Conservation (phyloP, 2,797 vertebrate species). For the Arrhamphus sclerolepis region DNA sequence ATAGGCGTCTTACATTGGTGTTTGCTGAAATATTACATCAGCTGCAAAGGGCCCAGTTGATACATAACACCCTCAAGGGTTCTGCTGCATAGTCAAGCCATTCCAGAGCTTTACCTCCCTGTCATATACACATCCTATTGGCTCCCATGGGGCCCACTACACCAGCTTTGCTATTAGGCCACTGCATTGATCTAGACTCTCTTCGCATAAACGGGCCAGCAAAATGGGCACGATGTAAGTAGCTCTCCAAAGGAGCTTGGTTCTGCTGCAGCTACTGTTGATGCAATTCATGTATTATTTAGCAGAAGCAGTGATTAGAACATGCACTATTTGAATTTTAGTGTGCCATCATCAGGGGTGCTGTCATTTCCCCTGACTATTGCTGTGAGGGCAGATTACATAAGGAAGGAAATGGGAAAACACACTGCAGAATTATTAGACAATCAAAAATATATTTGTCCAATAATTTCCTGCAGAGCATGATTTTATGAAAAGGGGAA, state of each 20-base stretch:
- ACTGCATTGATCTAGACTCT: conserved; percentile 58
- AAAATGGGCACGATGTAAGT: conserved; percentile 53
- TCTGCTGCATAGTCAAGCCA: conserved; percentile 1
- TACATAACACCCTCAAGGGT: conserved; percentile 7
- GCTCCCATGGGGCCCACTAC: conserved; percentile 39
- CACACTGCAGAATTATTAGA: background rate
- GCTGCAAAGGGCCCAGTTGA: conserved; percentile 15
- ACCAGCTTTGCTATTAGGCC: conserved; percentile 55
- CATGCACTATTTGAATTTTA: conserved; percentile 53
- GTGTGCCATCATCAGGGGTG: conserved; percentile 35
- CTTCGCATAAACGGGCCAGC: conserved; percentile 47
- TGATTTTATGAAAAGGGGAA: background rate
- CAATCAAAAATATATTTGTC: conserved; percentile 18
- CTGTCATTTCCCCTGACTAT: conserved; percentile 39
- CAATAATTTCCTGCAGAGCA: conserved; percentile 11
- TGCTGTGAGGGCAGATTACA: conserved; percentile 55
- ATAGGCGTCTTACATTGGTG: conserved; percentile 21
- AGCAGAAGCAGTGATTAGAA: conserved; percentile 61
- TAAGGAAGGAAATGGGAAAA: conserved; percentile 30
- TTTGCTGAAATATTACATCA: conserved; percentile 37
- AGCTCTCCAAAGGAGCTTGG: conserved; percentile 62
- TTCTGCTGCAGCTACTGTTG: conserved; percentile 58
- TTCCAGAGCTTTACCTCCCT: conserved; percentile 5
- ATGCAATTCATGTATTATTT: conserved; percentile 74
- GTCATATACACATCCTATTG: conserved; percentile 11